phyloP scores from a whole-genome alignment of 2,888 invertebrate species.

The Plebejus argus region DNA sequence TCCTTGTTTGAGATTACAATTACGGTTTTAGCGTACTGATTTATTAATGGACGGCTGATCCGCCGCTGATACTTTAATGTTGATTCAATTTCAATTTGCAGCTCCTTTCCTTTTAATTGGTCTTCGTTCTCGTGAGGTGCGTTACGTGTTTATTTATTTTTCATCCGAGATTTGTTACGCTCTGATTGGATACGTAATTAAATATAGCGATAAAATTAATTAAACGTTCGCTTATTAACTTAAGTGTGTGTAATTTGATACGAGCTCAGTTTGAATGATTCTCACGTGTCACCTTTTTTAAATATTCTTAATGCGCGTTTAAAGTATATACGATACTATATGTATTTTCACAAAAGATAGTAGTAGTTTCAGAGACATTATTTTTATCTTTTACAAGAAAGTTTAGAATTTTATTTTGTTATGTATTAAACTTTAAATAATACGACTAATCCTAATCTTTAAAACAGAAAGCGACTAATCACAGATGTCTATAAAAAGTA shows the following conservation, averaged over 20 bases:
- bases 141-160: constrained; percentile 20
- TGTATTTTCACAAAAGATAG: no score
- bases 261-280: neutral
- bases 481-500: constrained; percentile 56
- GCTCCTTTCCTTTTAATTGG: constrained; percentile 37
- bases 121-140: constrained; percentile 2
- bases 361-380: no score
- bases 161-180: neutral
- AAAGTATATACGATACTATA: no score
- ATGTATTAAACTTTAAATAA: neutral
- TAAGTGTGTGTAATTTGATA: neutral
- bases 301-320: neutral
- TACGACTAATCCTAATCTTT: neutral
- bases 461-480: constrained; percentile 4
- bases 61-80: constrained; percentile 79
- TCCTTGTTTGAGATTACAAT: constrained; percentile 80
- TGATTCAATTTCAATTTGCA: constrained; percentile 73
- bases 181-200: neutral
- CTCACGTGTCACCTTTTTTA: neutral
- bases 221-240: neutral
- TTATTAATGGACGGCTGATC: constrained; percentile 80
- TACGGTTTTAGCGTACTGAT: constrained; percentile 81
- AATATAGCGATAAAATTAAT: constrained; percentile 13
- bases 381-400: no score
- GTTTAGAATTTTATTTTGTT: neutral